These are phyloP conservation scores for Heteromormyrus szaboi DNA, from an alignment of 2,797 vertebrate species.

Conservation along the genomic window DNA sequence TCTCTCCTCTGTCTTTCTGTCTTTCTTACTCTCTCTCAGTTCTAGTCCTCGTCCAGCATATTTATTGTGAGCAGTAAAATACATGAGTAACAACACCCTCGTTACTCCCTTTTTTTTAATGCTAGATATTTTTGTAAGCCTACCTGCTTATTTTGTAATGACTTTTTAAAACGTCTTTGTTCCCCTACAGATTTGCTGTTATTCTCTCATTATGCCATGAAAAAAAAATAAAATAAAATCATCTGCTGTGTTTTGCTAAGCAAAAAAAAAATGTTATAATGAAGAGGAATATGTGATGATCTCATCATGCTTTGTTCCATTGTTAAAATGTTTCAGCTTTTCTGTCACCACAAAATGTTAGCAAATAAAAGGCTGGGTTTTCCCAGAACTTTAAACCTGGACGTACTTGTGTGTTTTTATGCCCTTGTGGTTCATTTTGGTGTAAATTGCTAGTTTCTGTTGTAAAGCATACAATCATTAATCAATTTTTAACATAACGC, in stretches of 20 bases:
- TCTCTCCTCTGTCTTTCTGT: conserved; percentile 31
- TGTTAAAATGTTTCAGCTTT: conserved; percentile 96
- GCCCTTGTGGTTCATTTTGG: neutral
- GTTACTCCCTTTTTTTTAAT: conserved; percentile 74
- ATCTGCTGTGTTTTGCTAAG: conserved; percentile 95
- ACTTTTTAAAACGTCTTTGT: conserved; percentile 37
- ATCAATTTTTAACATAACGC: neutral
- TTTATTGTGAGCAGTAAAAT: conserved; percentile 10
- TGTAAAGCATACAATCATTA: neutral
- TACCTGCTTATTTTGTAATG: conserved; percentile 33
- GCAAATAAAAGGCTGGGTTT: conserved; percentile 97
- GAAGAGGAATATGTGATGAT: conserved; percentile 83
- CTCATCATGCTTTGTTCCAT: conserved; percentile 91
- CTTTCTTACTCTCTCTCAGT: conserved; percentile 47
- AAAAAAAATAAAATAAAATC: conserved; percentile 72
- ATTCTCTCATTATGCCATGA: conserved; percentile 84
- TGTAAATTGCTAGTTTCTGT: neutral
- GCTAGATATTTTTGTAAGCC: conserved; percentile 70
- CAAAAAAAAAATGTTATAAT: conserved; percentile 65
- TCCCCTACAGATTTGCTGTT: conserved; percentile 70
- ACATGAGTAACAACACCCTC: conserved; percentile 63
- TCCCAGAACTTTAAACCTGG: conserved; percentile 82
- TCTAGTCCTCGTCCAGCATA: conserved; percentile 41
- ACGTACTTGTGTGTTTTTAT: conserved; percentile 34
- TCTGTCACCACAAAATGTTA: conserved; percentile 90